Conservation (phyloP, 2,113 vertebrate genomes). For the Paracanthobrama guichenoti region DNA sequence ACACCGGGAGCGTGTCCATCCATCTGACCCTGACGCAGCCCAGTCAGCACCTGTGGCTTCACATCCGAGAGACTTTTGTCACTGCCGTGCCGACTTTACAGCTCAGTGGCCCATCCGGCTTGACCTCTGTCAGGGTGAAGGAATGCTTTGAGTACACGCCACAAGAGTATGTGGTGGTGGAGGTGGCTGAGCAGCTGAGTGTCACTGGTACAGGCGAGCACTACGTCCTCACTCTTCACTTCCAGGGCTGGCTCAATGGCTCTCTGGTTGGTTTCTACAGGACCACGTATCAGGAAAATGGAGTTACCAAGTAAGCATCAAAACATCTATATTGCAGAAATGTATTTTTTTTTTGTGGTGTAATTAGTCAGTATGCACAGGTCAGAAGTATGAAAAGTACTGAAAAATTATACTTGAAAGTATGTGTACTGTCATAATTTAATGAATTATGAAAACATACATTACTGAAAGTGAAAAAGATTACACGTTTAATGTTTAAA, state of each 20-base stretch:
- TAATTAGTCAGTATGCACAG: not conserved
- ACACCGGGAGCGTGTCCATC: conserved; percentile 81
- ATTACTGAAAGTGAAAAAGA: not conserved
- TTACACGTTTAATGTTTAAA: not conserved
- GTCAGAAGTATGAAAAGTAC: not conserved
- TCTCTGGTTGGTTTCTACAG: conserved; percentile 95
- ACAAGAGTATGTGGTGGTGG: conserved; percentile 88
- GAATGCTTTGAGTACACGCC: conserved; percentile 82
- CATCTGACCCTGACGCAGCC: conserved; percentile 67
- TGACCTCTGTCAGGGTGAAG: conserved; percentile 66
- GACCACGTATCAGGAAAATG: conserved; percentile 84
- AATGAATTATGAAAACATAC: not conserved
- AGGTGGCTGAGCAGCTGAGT: conserved; percentile 69
- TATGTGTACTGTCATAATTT: not conserved
- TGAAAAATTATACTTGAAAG: not conserved
- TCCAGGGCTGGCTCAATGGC: conserved; percentile 87
- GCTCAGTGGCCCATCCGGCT: not conserved
- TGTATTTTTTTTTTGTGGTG: not conserved
- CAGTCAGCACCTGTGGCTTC: conserved; percentile 86
- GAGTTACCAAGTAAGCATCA: conserved; percentile 79
- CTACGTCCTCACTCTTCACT: conserved; percentile 85
- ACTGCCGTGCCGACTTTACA: conserved; percentile 74
- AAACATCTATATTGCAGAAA: not conserved
- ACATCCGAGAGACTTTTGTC: conserved; percentile 86
- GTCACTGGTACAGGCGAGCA: conserved; percentile 20